Evolutionary conservation across 2,113 vertebrate genomes (phyloP), one percentile per base, ranked within the genome.

Genomic region (Ursus arctos): DNA sequence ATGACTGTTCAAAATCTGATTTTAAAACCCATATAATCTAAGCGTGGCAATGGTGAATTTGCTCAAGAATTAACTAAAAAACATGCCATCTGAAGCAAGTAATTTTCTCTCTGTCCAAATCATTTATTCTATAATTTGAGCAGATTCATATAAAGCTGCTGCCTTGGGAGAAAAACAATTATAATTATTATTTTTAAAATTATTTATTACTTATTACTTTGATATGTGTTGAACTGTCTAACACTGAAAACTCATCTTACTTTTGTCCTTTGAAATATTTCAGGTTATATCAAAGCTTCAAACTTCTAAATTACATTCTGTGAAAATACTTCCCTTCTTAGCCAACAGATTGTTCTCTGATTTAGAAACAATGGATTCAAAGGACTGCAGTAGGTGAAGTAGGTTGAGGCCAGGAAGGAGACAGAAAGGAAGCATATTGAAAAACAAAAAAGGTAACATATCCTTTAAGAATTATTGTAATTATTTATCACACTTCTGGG

Each of bases 61-160:
- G 49, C 26, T 82, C 11, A 95, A 88, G 15, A 95, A 65, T 91
- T 49, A 96, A 77, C 22, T 69, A 22, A 80, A 28, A 49, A 86
- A 72, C 13, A 19, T 77, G 3, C 7, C 33, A 81, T 47, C 61
- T 14, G 8, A 94, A 91, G 65, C 11, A 86, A 82, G 19, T 55
- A 80, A 57, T 93, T 19, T 59, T 95, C 1, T 2, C 57, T 94
- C 55, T 90, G 43, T 65, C 2, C n/a, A 76, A 91, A 14, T 0
- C 0, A 33, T 94, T 87, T 26, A 26, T 85, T 91, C n/a, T 88
- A 1, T 93, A 21, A 18, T 1, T n/a, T 83, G 49, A 51, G 13
- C 31, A 94, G 57, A 83, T 6, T 74, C 74, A 81, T n/a, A 77
- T 55, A 57, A 91, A 80, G 12, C 14, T 49, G 14, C 49, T 28